phyloP scores from a whole-genome alignment of 92 coral and sea anemone genomes.

The Scolanthus callimorphus region DNA sequence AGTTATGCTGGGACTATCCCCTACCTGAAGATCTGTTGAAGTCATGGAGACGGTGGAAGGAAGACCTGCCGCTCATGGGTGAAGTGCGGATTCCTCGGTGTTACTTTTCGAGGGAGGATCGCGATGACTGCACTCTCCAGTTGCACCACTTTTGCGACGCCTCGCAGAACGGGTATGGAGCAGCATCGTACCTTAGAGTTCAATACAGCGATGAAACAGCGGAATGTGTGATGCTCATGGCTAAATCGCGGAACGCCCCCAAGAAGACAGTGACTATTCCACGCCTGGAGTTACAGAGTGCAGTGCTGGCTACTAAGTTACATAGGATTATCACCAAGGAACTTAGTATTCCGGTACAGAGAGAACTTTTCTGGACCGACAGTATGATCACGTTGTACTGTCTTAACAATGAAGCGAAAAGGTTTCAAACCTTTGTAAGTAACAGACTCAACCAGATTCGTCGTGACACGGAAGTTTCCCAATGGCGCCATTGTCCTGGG shows the following conservation, averaged over 20 bases:
- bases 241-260: conserved; percentile 41
- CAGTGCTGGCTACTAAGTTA: conserved; percentile 35
- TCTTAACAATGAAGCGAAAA: conserved; percentile 9
- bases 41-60: conserved; percentile 40
- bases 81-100: conserved; percentile 30
- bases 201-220: conserved; percentile 4
- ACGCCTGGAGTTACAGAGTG: conserved; percentile 36
- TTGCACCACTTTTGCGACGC: conserved; percentile 30
- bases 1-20: conserved; percentile 37
- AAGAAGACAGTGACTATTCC: conserved; percentile 24
- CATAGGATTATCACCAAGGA: too few relatives aligned
- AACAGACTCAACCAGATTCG: conserved; percentile 8
- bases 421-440: conserved; percentile 19
- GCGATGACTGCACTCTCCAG: neutral
- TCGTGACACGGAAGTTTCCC: neutral
- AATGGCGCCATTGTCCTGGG: neutral
- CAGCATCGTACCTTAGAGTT: conserved; percentile 1
- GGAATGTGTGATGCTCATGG: conserved; percentile 12
- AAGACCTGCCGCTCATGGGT: conserved; percentile 27
- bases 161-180: conserved; percentile 33
- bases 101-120: conserved; percentile 14
- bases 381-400: conserved; percentile 32
- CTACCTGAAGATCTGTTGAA: conserved; percentile 28
- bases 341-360: conserved; percentile 3
- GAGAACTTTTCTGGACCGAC: conserved; percentile 7